Conservation (phyloP, 2,888 invertebrate species). For the Aproaerema taeniolella region DNA sequence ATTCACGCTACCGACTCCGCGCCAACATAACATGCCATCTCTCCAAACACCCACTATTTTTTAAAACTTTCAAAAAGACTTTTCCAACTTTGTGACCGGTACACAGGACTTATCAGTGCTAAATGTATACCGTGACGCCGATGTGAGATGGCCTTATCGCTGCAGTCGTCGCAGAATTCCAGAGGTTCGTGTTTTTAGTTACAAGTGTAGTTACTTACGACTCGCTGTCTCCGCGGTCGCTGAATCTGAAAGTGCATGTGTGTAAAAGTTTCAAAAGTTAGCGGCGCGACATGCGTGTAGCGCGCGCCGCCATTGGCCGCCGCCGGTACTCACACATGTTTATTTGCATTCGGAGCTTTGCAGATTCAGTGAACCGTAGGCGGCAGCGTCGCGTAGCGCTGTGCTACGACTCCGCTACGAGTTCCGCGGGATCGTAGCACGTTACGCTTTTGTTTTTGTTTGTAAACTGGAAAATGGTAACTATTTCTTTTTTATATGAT, state of each 20-base stretch:
- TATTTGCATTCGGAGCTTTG: constrained; percentile 71
- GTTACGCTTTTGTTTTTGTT: constrained; percentile 21
- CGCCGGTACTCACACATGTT: constrained; percentile 59
- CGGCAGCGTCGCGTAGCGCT: constrained; percentile 54
- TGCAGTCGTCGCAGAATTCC: constrained; percentile 75
- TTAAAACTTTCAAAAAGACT: constrained; percentile 1
- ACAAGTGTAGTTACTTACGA: too few relatives aligned
- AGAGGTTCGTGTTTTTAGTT: constrained; percentile 60
- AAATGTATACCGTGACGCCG: constrained; percentile 69
- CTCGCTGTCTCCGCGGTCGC: constrained; percentile 28
- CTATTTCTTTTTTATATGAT: neutral
- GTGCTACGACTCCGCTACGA: constrained; percentile 54
- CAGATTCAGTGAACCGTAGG: constrained; percentile 74
- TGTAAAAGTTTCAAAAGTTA: constrained; percentile 68
- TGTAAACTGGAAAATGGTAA: constrained; percentile 11
- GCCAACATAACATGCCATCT: constrained; percentile 54
- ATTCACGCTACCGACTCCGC: constrained; percentile 46
- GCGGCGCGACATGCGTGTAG: constrained; percentile 67
- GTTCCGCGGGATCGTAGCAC: constrained; percentile 32
- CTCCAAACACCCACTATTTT: constrained; percentile 1
- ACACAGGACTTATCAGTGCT: constrained; percentile 57
- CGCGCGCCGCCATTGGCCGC: constrained; percentile 63
- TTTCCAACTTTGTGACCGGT: constrained; percentile 28
- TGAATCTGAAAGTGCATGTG: constrained; percentile 52
- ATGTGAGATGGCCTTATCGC: constrained; percentile 78